phyloP scores from a whole-genome alignment of 2,888 invertebrate genomes.

The Graphium colonna region DNA sequence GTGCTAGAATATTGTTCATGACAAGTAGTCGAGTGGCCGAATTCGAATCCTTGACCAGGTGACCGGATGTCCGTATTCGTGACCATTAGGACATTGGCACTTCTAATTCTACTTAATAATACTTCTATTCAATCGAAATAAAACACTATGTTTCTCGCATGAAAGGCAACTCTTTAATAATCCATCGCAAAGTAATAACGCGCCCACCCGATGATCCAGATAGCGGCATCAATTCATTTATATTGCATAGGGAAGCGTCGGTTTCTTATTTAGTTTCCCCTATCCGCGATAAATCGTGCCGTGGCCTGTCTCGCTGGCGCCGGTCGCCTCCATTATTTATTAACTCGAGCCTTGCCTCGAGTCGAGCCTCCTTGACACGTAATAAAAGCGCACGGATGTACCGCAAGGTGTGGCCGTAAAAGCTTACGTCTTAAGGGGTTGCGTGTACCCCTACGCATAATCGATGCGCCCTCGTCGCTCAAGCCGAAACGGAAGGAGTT shows the following conservation, averaged over 20 bases:
- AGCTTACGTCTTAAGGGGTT: background rate
- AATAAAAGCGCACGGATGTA: background rate
- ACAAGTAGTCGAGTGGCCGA: too few species aligned
- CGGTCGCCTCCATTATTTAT: slow-evolving; percentile 15
- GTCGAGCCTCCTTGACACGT: slow-evolving; percentile 1
- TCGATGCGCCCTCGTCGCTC: slow-evolving; percentile 2
- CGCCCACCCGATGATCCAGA: background rate
- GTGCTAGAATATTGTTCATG: too few species aligned
- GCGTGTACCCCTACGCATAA: slow-evolving; percentile 1
- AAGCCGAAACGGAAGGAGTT: slow-evolving; percentile 3
- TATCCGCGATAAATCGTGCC: slow-evolving; percentile 7
- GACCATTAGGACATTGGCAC: too few species aligned
- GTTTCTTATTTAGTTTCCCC: slow-evolving; percentile 1
- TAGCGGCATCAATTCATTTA: background rate
- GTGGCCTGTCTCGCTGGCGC: background rate
- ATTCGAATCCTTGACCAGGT: too few species aligned
- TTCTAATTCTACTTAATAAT: too few species aligned
- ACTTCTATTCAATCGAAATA: too few species aligned
- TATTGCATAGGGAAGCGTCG: background rate
- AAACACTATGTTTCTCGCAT: too few species aligned
- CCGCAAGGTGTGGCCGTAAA: background rate
- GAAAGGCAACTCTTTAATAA: too few species aligned
- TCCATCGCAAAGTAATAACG: too few species aligned
- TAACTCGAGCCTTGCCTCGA: background rate
- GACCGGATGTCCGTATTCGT: too few species aligned